Evolutionary conservation across 1,140 invertebrate species (phyloP).

Genomic region (Drosophila watanabei): DNA sequence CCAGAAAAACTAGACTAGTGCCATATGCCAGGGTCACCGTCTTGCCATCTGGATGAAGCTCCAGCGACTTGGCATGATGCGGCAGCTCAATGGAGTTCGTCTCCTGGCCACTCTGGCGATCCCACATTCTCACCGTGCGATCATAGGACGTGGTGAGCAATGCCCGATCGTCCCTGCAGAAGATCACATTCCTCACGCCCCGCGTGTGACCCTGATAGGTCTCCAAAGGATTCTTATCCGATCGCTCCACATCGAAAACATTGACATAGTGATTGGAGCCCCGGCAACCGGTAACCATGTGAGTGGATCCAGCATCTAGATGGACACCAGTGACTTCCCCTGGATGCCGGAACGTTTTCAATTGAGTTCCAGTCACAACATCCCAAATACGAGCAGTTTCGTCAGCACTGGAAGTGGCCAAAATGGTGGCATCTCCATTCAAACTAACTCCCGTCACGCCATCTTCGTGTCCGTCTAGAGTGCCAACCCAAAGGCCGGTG

Average conservation of each 20-base stretch:
- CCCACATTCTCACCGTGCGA: conserved; percentile 94
- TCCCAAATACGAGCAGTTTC: conserved; percentile 98
- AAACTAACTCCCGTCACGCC: conserved; percentile 98
- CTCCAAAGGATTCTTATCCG: conserved; percentile 87
- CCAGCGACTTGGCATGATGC: conserved; percentile 93
- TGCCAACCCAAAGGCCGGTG: conserved; percentile 99
- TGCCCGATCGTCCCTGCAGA: conserved; percentile 92
- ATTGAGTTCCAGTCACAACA: conserved; percentile 93
- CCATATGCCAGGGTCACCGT: conserved; percentile 94
- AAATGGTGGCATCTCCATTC: conserved; percentile 93
- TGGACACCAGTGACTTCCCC: conserved; percentile 97
- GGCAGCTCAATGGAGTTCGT: conserved; percentile 93
- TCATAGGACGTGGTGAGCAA: conserved; percentile 96
- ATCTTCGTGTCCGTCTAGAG: conserved; percentile 97
- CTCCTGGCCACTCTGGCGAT: conserved; percentile 90
- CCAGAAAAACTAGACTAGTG: conserved; percentile 91
- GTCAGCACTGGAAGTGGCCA: conserved; percentile 97
- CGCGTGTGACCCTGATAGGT: conserved; percentile 7
- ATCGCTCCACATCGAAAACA: conserved; percentile 94
- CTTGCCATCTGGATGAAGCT: conserved; percentile 93
- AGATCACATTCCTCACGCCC: conserved; percentile 82
- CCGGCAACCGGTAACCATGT: conserved; percentile 30
- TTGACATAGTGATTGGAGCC: conserved; percentile 92
- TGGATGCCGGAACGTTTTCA: conserved; percentile 95
- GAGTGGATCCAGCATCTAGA: conserved; percentile 91